Conservation (phyloP, 2,888 invertebrate species). For the Xylophagus ater region DNA sequence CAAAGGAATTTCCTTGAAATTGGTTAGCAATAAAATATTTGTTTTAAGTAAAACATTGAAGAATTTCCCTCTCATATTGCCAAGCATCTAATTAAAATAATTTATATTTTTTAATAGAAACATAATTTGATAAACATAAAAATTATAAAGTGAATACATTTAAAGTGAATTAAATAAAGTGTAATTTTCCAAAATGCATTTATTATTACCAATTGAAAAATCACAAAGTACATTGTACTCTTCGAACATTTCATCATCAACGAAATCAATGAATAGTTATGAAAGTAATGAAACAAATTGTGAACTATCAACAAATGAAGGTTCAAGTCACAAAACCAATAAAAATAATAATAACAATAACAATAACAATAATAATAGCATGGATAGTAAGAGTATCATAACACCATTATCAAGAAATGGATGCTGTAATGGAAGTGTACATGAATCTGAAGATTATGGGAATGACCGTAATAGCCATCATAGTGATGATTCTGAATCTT, state of each 20-base stretch:
- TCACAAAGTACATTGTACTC: conserved; percentile 20
- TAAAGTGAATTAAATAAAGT: conserved; percentile 1
- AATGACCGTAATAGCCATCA: conserved; percentile 15
- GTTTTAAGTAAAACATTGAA: too few species aligned
- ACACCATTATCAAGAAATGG: conserved; percentile 12
- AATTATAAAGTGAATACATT: background rate
- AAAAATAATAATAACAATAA: conserved; percentile 19
- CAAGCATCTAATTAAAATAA: too few species aligned
- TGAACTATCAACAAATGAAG: conserved; percentile 22
- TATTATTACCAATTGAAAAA: conserved; percentile 21
- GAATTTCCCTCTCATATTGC: too few species aligned
- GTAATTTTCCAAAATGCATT: conserved; percentile 17
- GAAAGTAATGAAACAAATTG: conserved; percentile 8
- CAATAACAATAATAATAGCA: conserved; percentile 16
- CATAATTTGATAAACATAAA: background rate
- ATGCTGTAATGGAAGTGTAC: conserved; percentile 11
- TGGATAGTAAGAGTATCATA: conserved; percentile 18
- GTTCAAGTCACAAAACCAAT: too few species aligned
- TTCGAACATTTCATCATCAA: conserved; percentile 18
- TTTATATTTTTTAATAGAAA: too few species aligned
- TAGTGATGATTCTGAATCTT: conserved; percentile 28
- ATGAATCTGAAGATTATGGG: conserved; percentile 9
- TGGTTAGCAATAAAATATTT: too few species aligned
- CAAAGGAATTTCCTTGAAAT: too few species aligned
- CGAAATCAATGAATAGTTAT: conserved; percentile 17